These are phyloP conservation scores for Poeciliopsis occidentalis DNA, from an alignment of 2,113 vertebrate genomes.

Conservation along the genomic window DNA sequence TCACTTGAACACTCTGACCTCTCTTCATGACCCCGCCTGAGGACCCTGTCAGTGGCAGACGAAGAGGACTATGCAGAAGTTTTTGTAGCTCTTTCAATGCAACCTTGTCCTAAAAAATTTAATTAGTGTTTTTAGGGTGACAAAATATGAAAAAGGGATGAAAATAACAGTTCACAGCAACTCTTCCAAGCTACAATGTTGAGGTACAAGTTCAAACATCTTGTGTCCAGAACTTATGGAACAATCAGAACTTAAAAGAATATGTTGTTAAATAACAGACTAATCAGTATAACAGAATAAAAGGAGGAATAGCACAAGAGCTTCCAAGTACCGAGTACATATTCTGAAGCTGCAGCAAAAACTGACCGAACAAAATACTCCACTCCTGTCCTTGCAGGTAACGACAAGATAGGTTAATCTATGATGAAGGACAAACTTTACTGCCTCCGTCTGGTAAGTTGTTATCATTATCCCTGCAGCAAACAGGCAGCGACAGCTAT, in stretches of 20 bases:
- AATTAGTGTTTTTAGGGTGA: neutral
- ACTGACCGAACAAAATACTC: slow-evolving; percentile 12
- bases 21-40: too few species aligned
- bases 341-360: slow-evolving; percentile 29
- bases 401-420: slow-evolving; percentile 7
- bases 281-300: neutral
- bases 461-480: slow-evolving; percentile 20
- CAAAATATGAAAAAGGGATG: neutral
- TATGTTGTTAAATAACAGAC: slow-evolving; percentile 1
- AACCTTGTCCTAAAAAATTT: too few species aligned
- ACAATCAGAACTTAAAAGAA: slow-evolving; percentile 19
- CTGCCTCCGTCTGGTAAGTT: slow-evolving; percentile 11
- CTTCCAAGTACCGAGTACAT: neutral
- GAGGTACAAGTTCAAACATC: neutral
- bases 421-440: slow-evolving; percentile 16
- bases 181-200: neutral
- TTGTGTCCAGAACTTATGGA: slow-evolving; percentile 6
- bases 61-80: neutral
- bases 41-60: too few species aligned
- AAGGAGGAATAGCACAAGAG: neutral
- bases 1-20: too few species aligned
- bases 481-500: slow-evolving; percentile 29
- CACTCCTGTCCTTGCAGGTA: slow-evolving; percentile 10
- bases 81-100: too few species aligned
- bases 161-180: neutral